A percentile compares a stretch with the other conserved stretches of the same genome.
These are phyloP conservation scores for Lampris incognitus DNA, from an alignment of 2,113 vertebrate species.

Conservation along the genomic window DNA sequence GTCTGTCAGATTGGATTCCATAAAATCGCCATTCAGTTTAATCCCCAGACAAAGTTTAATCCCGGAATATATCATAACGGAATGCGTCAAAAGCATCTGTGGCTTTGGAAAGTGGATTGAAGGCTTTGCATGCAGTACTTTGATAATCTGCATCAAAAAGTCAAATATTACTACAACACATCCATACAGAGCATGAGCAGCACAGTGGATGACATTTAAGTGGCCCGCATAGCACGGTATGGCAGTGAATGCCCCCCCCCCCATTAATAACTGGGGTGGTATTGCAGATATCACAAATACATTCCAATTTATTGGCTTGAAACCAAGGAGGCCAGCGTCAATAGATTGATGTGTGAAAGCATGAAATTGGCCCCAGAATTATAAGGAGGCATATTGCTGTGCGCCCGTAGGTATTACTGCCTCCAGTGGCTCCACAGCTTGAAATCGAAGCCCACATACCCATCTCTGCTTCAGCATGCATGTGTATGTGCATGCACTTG, in stretches of 20 bases:
- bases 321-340: constrained; percentile 27
- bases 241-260: constrained; percentile 18
- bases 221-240: constrained; percentile 8
- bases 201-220: constrained; percentile 37
- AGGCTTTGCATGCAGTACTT: constrained; percentile 1
- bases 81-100: not conserved
- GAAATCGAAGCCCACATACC: constrained; percentile 47
- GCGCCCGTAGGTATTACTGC: constrained; percentile 13
- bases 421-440: constrained; percentile 54
- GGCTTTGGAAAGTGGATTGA: not conserved
- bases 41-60: constrained; percentile 8
- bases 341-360: constrained; percentile 46
- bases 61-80: not conserved
- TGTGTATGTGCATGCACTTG: not conserved
- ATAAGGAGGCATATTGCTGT: constrained; percentile 40
- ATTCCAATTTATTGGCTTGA: constrained; percentile 50
- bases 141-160: constrained; percentile 17
- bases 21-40: constrained; percentile 17
- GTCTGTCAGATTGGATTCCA: constrained; percentile 19
- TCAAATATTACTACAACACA: constrained; percentile 31
- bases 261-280: constrained; percentile 38
- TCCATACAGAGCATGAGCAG: constrained; percentile 18
- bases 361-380: constrained; percentile 69
- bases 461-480: constrained; percentile 37
- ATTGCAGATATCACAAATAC: constrained; percentile 37